These are phyloP conservation scores for Pelodiscus sinensis DNA, from an alignment of 2,113 vertebrate genomes.

Conservation along the genomic window DNA sequence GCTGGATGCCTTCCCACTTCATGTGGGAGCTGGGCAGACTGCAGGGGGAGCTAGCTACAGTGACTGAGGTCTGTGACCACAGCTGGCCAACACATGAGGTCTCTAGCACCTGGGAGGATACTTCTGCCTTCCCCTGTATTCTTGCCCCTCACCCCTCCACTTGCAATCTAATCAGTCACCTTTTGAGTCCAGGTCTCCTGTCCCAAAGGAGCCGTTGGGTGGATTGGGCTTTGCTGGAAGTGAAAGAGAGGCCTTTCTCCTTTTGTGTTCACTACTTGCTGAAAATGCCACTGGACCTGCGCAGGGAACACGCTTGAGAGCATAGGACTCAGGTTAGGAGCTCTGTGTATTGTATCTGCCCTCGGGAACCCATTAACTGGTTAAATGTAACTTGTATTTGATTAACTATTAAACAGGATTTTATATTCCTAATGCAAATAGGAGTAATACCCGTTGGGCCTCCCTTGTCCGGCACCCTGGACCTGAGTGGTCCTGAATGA, in stretches of 20 bases:
- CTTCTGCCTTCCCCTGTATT: background rate
- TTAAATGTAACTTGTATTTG: too few relatives aligned
- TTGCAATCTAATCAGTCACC: background rate
- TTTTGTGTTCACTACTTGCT: background rate
- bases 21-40: background rate
- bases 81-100: background rate
- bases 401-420: too few relatives aligned
- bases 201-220: background rate
- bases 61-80: background rate
- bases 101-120: background rate
- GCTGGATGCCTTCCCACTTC: too few relatives aligned
- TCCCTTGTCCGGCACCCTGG: too few relatives aligned
- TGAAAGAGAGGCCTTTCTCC: background rate
- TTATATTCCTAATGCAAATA: background rate
- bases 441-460: background rate
- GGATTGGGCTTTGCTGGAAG: background rate
- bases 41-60: background rate
- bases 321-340: background rate
- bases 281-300: background rate
- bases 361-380: too few relatives aligned
- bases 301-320: background rate
- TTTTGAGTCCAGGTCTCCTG: background rate
- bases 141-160: background rate
- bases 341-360: background rate
- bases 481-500: too few relatives aligned